Evolutionary conservation across 2,888 invertebrate genomes (phyloP).

Genomic region (Papilio elwesi): DNA sequence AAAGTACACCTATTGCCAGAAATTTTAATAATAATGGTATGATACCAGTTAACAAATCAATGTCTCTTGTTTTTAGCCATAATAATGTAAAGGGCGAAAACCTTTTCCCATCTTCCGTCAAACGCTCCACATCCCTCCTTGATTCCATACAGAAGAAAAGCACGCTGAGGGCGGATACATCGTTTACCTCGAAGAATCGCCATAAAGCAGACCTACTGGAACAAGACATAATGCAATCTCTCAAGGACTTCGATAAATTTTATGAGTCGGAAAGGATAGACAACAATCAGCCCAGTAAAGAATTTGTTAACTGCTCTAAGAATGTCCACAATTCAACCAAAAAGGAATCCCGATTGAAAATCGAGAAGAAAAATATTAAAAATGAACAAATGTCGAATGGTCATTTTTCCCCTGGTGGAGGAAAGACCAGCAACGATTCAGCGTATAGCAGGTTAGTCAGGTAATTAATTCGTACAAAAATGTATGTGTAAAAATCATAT

Average conservation of each 20-base stretch:
- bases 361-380: slow-evolving; percentile 69
- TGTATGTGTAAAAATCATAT: too few relatives aligned
- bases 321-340: slow-evolving; percentile 59
- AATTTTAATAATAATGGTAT: slow-evolving; percentile 63
- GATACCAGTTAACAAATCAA: slow-evolving; percentile 79
- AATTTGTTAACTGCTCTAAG: slow-evolving; percentile 55
- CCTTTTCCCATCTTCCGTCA: slow-evolving; percentile 80
- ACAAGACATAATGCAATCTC: slow-evolving; percentile 79
- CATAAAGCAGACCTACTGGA: slow-evolving; percentile 78
- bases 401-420: slow-evolving; percentile 72
- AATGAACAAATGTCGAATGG: slow-evolving; percentile 64
- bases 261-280: slow-evolving; percentile 74
- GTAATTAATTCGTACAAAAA: slow-evolving; percentile 52
- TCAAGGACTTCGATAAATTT: slow-evolving; percentile 80
- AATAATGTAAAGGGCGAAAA: slow-evolving; percentile 77
- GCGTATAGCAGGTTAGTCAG: slow-evolving; percentile 93
- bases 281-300: slow-evolving; percentile 60
- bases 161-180: slow-evolving; percentile 57
- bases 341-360: slow-evolving; percentile 62
- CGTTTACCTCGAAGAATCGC: slow-evolving; percentile 62
- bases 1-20: slow-evolving; percentile 67
- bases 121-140: slow-evolving; percentile 83
- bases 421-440: slow-evolving; percentile 85
- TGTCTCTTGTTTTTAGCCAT: slow-evolving; percentile 84
- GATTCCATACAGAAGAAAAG: slow-evolving; percentile 81